Base-by-base conservation (phyloP, 2,797 vertebrate species). In the Acomys russatus region DNA sequence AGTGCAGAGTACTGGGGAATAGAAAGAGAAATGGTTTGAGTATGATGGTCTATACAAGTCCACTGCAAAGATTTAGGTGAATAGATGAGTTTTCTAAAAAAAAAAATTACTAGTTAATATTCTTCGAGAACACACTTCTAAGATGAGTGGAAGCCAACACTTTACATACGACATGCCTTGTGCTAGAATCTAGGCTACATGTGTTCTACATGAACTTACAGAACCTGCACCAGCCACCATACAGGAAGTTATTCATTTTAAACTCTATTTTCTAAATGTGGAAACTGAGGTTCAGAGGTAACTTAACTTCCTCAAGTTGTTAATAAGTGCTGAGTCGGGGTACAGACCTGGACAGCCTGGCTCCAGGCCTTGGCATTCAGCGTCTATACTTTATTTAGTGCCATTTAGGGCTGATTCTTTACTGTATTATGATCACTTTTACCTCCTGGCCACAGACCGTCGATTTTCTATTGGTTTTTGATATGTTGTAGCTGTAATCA, bases 321-420 rank as follows among this genome's bases (percentile, higher is more conserved):
- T 89, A 23, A 10, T 61, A 79, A 91, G 28, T 90, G 38, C 9
- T 59, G 76, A 86, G 4, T 64, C 64, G 30, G 9, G 61, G n/a
- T 61, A 22, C 20, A 73, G 35, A 91, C 49, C 51, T 61, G 68
- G 28, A 35, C 3, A 33, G 2, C 85, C 64, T 86, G 70, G 22
- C 64, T 89, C 54, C 59, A n/a, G 49, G 79, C 20, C 80, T 88
- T 70, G 70, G 3, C 70, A 82, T 83, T 91, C 61, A 91, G 73
- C 30, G 28, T 64, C 14, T 64, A 30, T 8, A 12, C 6, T 79
- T 18, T 70, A 68, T 70, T 93, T 82, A 88, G 23, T 74, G n/a
- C n/a, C 68, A 79, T 80, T 90, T 91, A 84, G 54, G n/a, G 10
- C 80, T 95, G 54, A 9, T 92, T 96, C 63, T 44, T 85, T 91